These are phyloP conservation scores for Bembecia ichneumoniformis DNA, from an alignment of 2,888 invertebrate species.

Conservation along the genomic window DNA sequence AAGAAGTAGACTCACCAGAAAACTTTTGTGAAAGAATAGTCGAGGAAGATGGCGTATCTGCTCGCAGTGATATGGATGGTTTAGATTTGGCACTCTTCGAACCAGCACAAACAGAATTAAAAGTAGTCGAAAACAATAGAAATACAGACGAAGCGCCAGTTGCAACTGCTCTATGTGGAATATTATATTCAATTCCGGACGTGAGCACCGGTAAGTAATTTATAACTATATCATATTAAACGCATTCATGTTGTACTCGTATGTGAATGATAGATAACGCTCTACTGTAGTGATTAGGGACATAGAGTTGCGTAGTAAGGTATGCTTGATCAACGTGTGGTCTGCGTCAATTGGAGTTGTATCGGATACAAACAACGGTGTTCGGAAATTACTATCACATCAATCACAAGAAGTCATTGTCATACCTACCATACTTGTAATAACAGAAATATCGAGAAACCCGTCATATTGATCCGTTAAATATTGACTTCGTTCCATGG, in stretches of 20 bases:
- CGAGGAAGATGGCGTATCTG: constrained; percentile 57
- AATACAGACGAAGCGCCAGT: constrained; percentile 26
- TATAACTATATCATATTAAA: constrained; percentile 30
- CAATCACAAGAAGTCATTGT: constrained; percentile 58
- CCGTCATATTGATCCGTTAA: constrained; percentile 6
- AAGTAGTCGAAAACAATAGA: constrained; percentile 22
- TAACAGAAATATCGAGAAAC: constrained; percentile 17
- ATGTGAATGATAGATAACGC: constrained; percentile 35
- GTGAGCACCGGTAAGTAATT: constrained; percentile 46
- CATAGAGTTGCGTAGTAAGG: constrained; percentile 25
- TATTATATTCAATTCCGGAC: constrained; percentile 49
- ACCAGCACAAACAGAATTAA: constrained; percentile 61
- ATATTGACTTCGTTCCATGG: too few relatives aligned
- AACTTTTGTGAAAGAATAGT: constrained; percentile 49
- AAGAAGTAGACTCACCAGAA: constrained; percentile 63
- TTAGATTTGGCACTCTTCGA: constrained; percentile 78
- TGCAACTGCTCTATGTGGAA: constrained; percentile 47
- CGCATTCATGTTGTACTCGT: constrained; percentile 31
- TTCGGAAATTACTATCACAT: constrained; percentile 58
- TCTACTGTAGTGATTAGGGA: constrained; percentile 51
- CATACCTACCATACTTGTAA: constrained; percentile 33
- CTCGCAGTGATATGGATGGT: constrained; percentile 76
- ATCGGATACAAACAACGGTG: constrained; percentile 68
- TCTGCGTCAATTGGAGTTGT: constrained; percentile 43
- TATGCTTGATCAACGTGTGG: constrained; percentile 33